These are phyloP conservation scores for Cyanoliseus patagonus DNA, from an alignment of 2,113 vertebrate genomes.

Conservation along the genomic window DNA sequence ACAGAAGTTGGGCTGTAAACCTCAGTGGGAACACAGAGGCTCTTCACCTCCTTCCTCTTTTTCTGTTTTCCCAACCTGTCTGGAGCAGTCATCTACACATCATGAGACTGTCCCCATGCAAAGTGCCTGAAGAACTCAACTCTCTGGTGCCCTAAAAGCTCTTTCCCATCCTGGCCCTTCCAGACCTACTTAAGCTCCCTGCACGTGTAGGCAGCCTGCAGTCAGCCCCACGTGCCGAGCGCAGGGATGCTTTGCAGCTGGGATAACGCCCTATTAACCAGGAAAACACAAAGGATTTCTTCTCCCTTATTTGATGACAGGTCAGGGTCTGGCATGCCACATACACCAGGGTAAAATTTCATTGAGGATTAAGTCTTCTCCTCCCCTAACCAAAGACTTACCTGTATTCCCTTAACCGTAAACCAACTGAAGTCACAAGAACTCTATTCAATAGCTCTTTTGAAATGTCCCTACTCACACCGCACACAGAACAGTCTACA, in stretches of 20 bases:
- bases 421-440: not conserved
- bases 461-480: not conserved
- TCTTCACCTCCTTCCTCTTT: rapidly evolving
- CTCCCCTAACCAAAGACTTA: not conserved
- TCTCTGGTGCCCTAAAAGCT: not conserved
- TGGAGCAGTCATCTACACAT: not conserved
- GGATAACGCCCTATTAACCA: not conserved
- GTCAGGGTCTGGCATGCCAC: not conserved
- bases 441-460: not conserved
- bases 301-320: not conserved
- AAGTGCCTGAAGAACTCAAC: not conserved
- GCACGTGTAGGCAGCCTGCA: not conserved
- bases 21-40: not conserved
- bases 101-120: rapidly evolving
- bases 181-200: not conserved
- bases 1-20: rapidly evolving
- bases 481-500: not conserved
- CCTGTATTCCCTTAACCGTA: not conserved
- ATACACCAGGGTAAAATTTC: not conserved
- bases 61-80: not conserved
- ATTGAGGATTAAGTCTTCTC: not conserved
- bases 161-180: not conserved
- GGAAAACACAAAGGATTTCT: not conserved
- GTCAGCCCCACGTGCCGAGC: not conserved
- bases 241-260: not conserved